A percentile compares a stretch with the other conserved stretches of the same genome.
Conservation (phyloP, 2,797 vertebrate species). For the Pitangus sulphuratus region DNA sequence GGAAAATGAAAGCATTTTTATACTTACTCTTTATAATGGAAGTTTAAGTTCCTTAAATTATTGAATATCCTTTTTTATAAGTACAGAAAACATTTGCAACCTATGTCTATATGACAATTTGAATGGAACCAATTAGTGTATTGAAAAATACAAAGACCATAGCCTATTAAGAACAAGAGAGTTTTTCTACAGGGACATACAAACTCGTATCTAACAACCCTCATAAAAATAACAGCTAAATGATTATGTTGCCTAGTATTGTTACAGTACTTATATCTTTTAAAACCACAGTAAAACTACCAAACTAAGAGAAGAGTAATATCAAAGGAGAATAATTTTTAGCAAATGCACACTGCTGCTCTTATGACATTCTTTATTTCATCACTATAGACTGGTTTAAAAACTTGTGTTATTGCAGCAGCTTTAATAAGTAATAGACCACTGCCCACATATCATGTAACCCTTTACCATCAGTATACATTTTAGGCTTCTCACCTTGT, state of each 20-base stretch:
- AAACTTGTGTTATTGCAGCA: not conserved
- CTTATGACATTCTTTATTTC: not conserved
- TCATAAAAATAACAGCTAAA: not conserved
- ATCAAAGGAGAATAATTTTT: not conserved
- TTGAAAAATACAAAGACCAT: not conserved
- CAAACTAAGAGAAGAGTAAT: not conserved
- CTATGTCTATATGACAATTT: not conserved
- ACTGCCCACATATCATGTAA: not conserved
- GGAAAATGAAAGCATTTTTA: not conserved
- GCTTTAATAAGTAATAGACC: not conserved
- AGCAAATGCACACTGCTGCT: not conserved
- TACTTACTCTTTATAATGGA: not conserved
- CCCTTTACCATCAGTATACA: not conserved
- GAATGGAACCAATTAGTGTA: not conserved
- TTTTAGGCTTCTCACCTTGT: slow-evolving; percentile 85
- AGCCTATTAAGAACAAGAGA: not conserved
- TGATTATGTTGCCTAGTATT: not conserved
- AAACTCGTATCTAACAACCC: not conserved
- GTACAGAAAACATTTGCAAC: not conserved
- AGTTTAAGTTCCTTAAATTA: not conserved
- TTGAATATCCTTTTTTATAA: not conserved
- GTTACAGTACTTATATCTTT: not conserved
- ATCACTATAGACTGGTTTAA: not conserved
- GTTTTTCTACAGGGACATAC: not conserved
- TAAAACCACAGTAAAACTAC: not conserved